Percentiles rank a stretch among this genome's conserved stretches.
Conservation (phyloP, 2,797 vertebrate genomes). For the Fratercula arctica region DNA sequence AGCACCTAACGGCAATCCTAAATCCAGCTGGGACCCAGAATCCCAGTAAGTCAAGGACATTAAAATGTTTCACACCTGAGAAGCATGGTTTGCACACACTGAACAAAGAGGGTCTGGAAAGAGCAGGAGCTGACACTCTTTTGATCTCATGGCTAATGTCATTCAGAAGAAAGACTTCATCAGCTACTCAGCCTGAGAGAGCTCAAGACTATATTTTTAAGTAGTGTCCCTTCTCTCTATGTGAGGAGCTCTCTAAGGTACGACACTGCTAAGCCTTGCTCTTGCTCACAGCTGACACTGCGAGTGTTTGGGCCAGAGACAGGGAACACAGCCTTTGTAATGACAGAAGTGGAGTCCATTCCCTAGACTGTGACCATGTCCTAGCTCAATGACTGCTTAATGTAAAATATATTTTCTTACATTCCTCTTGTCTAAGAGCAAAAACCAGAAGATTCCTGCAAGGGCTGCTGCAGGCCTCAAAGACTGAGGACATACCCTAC, state of each 20-base stretch:
- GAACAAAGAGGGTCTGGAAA: background rate
- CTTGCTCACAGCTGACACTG: background rate
- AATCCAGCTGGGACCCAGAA: background rate
- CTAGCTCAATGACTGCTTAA: background rate
- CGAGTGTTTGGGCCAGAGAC: background rate
- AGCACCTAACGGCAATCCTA: background rate
- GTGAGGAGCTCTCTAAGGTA: background rate
- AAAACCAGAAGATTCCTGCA: background rate
- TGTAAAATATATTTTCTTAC: background rate
- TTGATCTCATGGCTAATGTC: background rate
- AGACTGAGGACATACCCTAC: background rate
- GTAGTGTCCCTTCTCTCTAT: background rate
- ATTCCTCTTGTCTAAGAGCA: background rate
- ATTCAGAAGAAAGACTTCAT: background rate
- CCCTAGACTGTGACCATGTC: background rate
- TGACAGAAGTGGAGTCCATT: background rate
- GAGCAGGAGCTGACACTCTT: background rate
- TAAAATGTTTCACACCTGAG: background rate
- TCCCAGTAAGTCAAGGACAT: background rate
- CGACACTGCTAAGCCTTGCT: background rate
- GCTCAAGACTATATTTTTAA: background rate
- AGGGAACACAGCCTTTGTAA: background rate
- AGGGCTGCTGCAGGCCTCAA: background rate
- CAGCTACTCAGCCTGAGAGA: background rate
- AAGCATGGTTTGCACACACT: background rate